A percentile compares a stretch with the other conserved stretches of the same genome.
These are phyloP conservation scores for Pelodytes ibericus DNA, from an alignment of 2,797 vertebrate genomes.

Conservation along the genomic window DNA sequence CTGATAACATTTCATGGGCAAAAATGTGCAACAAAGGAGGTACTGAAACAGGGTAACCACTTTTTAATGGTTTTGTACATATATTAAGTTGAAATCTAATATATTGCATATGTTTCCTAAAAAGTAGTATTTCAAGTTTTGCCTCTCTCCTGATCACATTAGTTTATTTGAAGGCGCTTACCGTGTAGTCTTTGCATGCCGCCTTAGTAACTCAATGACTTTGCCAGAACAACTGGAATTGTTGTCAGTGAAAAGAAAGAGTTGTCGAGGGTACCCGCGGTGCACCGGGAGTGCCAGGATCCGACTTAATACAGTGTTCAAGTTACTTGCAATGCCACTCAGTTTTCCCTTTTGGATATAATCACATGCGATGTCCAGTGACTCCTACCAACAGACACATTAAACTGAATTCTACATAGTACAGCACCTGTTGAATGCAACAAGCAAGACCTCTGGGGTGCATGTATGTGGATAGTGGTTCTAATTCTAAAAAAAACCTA, in stretches of 20 bases:
- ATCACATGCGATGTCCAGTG: slow-evolving; percentile 76
- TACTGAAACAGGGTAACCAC: too few species aligned
- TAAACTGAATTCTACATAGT: neutral
- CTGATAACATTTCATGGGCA: too few species aligned
- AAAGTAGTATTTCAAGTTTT: too few species aligned
- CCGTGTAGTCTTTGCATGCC: slow-evolving; percentile 85
- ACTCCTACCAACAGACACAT: slow-evolving; percentile 71
- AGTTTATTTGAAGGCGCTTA: slow-evolving; percentile 63
- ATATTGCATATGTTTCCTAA: too few species aligned
- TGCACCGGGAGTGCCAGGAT: slow-evolving; percentile 84
- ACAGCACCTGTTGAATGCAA: neutral
- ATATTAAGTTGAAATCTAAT: too few species aligned
- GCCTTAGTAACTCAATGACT: slow-evolving; percentile 85
- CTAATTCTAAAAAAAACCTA: neutral
- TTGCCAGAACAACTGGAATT: slow-evolving; percentile 69
- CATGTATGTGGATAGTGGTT: neutral
- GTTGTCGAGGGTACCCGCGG: slow-evolving; percentile 86
- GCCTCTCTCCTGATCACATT: too few species aligned
- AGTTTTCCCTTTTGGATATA: slow-evolving; percentile 77
- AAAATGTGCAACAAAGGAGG: too few species aligned
- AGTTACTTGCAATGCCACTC: slow-evolving; percentile 72
- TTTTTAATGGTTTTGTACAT: too few species aligned
- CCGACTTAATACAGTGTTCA: slow-evolving; percentile 85
- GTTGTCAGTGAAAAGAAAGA: slow-evolving; percentile 84
- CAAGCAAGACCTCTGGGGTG: neutral